Evolutionary conservation across 2,113 vertebrate genomes (phyloP).

Genomic region (Camelus bactrianus): DNA sequence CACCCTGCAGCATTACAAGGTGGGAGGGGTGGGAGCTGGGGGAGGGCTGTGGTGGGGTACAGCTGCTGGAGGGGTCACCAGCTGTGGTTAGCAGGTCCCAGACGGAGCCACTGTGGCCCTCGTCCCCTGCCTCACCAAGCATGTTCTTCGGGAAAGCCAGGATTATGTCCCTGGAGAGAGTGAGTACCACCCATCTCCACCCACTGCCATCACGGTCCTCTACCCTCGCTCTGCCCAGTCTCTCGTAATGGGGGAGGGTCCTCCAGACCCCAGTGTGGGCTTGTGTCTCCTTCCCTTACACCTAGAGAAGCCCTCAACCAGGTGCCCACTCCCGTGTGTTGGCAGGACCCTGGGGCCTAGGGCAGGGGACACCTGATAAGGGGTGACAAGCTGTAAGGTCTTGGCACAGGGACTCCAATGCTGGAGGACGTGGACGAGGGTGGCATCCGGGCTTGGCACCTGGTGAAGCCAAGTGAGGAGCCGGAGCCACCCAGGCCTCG

Average conservation of each 20-base stretch:
- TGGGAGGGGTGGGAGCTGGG: conserved; percentile 74
- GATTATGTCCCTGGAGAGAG: conserved; percentile 98
- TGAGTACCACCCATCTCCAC: conserved; percentile 85
- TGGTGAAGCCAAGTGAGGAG: conserved; percentile 98
- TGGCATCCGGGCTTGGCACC: conserved; percentile 96
- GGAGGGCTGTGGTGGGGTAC: fast-evolving
- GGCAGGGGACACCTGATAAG: background rate
- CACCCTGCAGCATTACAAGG: conserved; percentile 98
- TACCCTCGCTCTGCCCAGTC: background rate
- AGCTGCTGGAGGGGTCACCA: conserved; percentile 21
- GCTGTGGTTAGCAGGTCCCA: conserved; percentile 92
- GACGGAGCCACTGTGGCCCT: conserved; percentile 97
- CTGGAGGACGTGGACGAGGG: conserved; percentile 99
- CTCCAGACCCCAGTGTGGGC: background rate
- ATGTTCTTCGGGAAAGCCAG: conserved; percentile 96
- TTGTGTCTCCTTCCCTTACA: background rate
- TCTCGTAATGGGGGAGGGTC: background rate
- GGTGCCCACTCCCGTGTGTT: background rate
- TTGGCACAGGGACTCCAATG: conserved; percentile 95
- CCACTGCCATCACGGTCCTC: fast-evolving
- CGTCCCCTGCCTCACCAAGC: conserved; percentile 96
- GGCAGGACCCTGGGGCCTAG: background rate
- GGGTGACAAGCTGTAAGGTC: background rate
- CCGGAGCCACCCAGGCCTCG: conserved; percentile 97
- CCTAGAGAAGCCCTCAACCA: background rate